phyloP scores from a whole-genome alignment of 2,888 invertebrate species.

The Idaea aversata region DNA sequence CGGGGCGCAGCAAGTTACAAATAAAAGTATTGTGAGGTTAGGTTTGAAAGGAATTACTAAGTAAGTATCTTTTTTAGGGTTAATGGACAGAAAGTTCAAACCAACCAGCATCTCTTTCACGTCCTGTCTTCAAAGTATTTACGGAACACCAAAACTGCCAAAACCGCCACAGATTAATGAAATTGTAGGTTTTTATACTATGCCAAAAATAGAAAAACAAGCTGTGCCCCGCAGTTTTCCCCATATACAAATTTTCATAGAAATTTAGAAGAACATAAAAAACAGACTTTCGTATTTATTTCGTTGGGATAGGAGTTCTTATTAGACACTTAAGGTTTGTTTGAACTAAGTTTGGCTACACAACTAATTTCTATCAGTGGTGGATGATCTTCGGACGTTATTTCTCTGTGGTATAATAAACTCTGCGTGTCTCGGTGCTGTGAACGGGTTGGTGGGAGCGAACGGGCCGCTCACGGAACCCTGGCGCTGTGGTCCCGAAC shows the following conservation, averaged over 20 bases:
- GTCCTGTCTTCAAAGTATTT: too few species aligned
- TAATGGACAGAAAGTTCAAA: too few species aligned
- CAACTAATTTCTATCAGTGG: conserved; percentile 48
- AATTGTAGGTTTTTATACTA: too few species aligned
- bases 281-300: background rate
- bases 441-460: conserved; percentile 64
- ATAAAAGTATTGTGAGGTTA: too few species aligned
- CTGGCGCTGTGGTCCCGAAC: conserved; percentile 42
- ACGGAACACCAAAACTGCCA: too few species aligned
- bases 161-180: too few species aligned
- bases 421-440: conserved; percentile 61
- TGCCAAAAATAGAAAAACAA: too few species aligned
- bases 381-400: conserved; percentile 53
- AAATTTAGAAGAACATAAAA: too few species aligned
- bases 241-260: too few species aligned
- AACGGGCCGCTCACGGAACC: conserved; percentile 56
- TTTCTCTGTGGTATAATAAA: conserved; percentile 74
- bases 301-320: background rate
- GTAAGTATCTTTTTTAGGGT: background rate
- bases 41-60: background rate
- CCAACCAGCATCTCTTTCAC: too few species aligned
- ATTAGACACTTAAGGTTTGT: background rate
- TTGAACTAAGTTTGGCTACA: background rate
- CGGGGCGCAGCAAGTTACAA: too few species aligned
- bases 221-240: too few species aligned